Base-by-base conservation (phyloP, 2,113 vertebrate species). In the Pedionomus torquatus region DNA sequence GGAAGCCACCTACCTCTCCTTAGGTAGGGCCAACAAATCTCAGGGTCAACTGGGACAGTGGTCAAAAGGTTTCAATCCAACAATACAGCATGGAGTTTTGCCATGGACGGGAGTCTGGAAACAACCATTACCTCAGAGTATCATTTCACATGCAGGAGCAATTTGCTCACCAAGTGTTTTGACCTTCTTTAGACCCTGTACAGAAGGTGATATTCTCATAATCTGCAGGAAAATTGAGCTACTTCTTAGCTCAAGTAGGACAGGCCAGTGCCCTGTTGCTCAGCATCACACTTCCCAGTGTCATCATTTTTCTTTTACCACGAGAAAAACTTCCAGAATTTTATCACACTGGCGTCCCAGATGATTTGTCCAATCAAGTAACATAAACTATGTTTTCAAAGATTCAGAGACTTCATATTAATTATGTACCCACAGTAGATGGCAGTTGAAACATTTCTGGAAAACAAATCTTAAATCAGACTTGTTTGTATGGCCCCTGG, bases 381-480 rank as follows among this genome's bases (percentile, higher is more conserved):
- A 87, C 43, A 43, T 75, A 68, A 95, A 55, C 69, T 43, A 41
- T 19, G 37, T 65, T 74, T 90, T 68, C 64, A 71, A 78, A 84
- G 86, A 87, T 78, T 46, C 63, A 61, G 46, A 75, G 43, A 77
- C 3, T 58, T 58, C 20, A 3, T 68, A 87, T 83, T 89, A 94
- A 89, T 91, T 91, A 76, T 44, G 69, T 18, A 82, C 57, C 71
- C 43, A 60, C 7, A 60, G 51, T 52, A 75, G 26, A 82, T 5
- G 7, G 72, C 3, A 1, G 60, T 46, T 91, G 84, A 89, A 94
- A 71, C 48, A 41, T 55, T 87, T 78, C 89, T 75, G 51, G 82
- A 83, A 93, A 95, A 97, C 87, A 93, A 93, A 92, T 68, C 77
- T 89, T 89, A 92, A 92, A 91, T 93, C 87, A 83, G 72, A 68